These are phyloP conservation scores for Merluccius polli DNA, from an alignment of 2,797 vertebrate species.

Conservation along the genomic window DNA sequence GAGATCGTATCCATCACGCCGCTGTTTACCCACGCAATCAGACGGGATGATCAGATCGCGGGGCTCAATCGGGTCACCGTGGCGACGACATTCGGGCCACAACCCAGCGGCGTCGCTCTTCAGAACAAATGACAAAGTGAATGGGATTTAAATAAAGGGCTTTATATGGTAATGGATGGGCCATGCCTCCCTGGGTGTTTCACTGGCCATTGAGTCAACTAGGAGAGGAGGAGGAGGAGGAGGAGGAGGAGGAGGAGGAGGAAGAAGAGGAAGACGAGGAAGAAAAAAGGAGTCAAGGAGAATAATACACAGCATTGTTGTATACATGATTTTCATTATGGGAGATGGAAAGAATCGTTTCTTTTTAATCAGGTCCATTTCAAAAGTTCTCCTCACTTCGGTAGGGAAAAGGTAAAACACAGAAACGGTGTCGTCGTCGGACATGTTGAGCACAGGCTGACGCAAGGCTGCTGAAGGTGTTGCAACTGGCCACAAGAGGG, in stretches of 20 bases:
- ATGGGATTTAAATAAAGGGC: constrained; percentile 75
- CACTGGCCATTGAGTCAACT: constrained; percentile 27
- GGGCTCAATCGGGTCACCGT: constrained; percentile 53
- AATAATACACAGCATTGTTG: too few species aligned
- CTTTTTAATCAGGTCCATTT: too few species aligned
- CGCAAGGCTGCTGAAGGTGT: too few species aligned
- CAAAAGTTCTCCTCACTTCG: too few species aligned
- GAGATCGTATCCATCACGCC: constrained; percentile 74
- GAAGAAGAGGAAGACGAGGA: too few species aligned
- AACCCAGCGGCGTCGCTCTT: constrained; percentile 65
- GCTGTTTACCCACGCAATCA: constrained; percentile 74
- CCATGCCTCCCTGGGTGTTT: constrained; percentile 55
- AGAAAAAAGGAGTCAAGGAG: background rate
- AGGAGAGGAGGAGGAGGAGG: background rate
- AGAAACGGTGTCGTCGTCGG: background rate
- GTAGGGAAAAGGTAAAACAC: background rate
- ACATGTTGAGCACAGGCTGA: background rate
- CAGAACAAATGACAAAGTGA: constrained; percentile 67
- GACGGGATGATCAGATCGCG: constrained; percentile 73
- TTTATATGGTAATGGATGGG: constrained; percentile 75
- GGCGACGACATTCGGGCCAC: constrained; percentile 35
- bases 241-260: too few species aligned
- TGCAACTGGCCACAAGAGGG: constrained; percentile 74
- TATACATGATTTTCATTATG: too few species aligned
- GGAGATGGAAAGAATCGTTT: too few species aligned